Evolutionary conservation across 2,888 invertebrate genomes (phyloP).

Genomic region (Crocallis elinguaria): DNA sequence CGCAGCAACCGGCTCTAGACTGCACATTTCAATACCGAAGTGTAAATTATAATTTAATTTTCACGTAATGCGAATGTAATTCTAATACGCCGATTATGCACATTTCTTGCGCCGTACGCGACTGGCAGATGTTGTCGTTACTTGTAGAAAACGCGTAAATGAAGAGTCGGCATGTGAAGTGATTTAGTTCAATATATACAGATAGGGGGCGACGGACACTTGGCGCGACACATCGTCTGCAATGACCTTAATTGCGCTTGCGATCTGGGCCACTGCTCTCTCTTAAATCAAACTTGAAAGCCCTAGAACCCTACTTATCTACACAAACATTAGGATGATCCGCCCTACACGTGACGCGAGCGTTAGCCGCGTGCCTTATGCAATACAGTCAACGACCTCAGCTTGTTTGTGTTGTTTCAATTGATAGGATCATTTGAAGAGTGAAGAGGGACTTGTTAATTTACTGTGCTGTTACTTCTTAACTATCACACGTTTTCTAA

Average conservation of each 20-base stretch:
- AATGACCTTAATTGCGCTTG: slow-evolving; percentile 76
- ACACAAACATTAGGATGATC: slow-evolving; percentile 58
- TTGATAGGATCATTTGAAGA: slow-evolving; percentile 58
- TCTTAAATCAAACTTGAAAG: slow-evolving; percentile 81
- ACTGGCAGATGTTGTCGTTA: slow-evolving; percentile 1
- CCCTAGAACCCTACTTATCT: slow-evolving; percentile 80
- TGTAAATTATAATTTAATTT: slow-evolving; percentile 58
- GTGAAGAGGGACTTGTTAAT: slow-evolving; percentile 53
- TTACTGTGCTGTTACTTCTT: slow-evolving; percentile 47
- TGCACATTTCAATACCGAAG: slow-evolving; percentile 50
- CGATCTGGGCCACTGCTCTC: slow-evolving; percentile 79
- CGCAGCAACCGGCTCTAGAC: slow-evolving; percentile 55
- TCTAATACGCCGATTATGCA: slow-evolving; percentile 1
- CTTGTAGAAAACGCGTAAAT: slow-evolving; percentile 12
- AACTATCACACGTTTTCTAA: slow-evolving; percentile 57
- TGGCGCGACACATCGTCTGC: slow-evolving; percentile 66
- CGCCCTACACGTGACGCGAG: slow-evolving; percentile 65
- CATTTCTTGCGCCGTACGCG: slow-evolving; percentile 26
- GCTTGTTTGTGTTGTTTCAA: slow-evolving; percentile 60
- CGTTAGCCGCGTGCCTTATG: slow-evolving; percentile 65
- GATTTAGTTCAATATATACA: slow-evolving; percentile 25
- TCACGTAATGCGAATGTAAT: slow-evolving; percentile 42
- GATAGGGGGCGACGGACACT: slow-evolving; percentile 34
- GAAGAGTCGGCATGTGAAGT: slow-evolving; percentile 11
- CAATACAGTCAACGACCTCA: slow-evolving; percentile 73